Evolutionary conservation across 2,888 invertebrate genomes (phyloP), one percentile per base, ranked within the genome.

Genomic region (Nomada ferruginata): DNA sequence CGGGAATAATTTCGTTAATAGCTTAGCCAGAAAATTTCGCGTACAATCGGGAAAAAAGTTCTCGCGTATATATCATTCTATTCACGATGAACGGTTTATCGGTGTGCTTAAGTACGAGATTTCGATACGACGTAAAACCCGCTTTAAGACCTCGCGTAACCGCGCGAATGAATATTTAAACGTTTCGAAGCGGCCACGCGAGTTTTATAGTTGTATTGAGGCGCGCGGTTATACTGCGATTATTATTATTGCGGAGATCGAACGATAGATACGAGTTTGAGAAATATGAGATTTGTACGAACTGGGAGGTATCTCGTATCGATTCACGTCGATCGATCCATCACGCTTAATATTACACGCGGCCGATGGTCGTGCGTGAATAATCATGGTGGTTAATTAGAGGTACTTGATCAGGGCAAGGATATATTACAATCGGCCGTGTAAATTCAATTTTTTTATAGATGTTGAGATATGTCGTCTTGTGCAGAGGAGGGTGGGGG

Each of bases 331-430:
- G 68, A 79, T 70, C 71, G 70, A 71, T 82, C 70, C 70, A 71
- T 60, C 50, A 65, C 18, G 50, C 26, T n/a, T 53, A 59, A 26
- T 69, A 63, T 68, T 60, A 60, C 23, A 26, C 55, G 50, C 26
- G 53, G 57, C 65, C 53, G 66, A 52, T 53, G 47, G 55, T 26
- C 55, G 23, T 20, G 65, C 53, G 57, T 60, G 65, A 66, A 65
- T n/a, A 74, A 74, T 81, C 57, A 52, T 20, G 15, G 50, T 44
- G 18, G 18, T 61, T 78, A 70, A 81, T 81, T 81, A 81, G 55
- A 61, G 55, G 18, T 42, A 55, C 53, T 69, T 60, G 69, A 29
- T 53, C 57, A 23, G 59, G 36, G 18, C 59, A 52, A 15, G 55
- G 47, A 20, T 65, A 60, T 42, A 9, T 66, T 61, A 47, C 26